These are phyloP conservation scores for Oscheius onirici DNA, from an alignment of 2,888 invertebrate species.

Conservation along the genomic window DNA sequence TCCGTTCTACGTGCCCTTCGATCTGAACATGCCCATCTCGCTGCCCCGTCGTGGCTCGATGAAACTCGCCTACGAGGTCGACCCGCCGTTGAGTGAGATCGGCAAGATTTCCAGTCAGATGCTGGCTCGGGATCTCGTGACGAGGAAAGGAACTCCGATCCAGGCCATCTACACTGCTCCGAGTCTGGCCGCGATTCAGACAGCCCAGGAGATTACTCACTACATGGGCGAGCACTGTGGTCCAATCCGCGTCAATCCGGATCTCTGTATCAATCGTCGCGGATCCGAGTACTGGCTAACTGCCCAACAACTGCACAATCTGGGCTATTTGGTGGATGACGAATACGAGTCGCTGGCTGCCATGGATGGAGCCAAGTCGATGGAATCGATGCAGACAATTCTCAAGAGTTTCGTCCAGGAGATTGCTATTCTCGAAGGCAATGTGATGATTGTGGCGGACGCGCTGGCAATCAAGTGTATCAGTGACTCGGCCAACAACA, in stretches of 20 bases:
- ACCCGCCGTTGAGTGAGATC: conserved; percentile 51
- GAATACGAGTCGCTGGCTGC: conserved; percentile 12
- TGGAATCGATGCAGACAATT: not conserved
- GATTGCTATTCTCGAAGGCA: not conserved
- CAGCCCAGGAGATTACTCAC: conserved; percentile 40
- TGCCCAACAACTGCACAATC: not conserved
- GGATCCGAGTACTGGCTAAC: conserved; percentile 9
- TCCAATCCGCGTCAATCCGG: conserved; percentile 26
- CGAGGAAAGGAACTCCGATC: conserved; percentile 34
- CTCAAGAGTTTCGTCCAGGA: conserved; percentile 6
- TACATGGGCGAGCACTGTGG: conserved; percentile 20
- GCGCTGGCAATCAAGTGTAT: conserved; percentile 13
- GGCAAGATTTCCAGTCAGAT: conserved; percentile 44
- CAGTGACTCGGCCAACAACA: conserved; percentile 10
- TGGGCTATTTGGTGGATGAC: conserved; percentile 15
- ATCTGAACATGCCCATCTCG: conserved; percentile 49
- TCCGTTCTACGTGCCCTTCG: conserved; percentile 41
- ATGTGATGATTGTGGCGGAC: conserved; percentile 25
- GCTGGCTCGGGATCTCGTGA: conserved; percentile 43
- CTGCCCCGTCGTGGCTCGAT: conserved; percentile 41
- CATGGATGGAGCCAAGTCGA: not conserved
- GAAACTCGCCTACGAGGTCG: conserved; percentile 37
- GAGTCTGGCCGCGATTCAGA: conserved; percentile 50
- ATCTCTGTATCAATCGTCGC: not conserved
- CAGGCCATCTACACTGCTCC: conserved; percentile 44